phyloP scores from a whole-genome alignment of 2,113 vertebrate species.

The Steatornis caripensis region DNA sequence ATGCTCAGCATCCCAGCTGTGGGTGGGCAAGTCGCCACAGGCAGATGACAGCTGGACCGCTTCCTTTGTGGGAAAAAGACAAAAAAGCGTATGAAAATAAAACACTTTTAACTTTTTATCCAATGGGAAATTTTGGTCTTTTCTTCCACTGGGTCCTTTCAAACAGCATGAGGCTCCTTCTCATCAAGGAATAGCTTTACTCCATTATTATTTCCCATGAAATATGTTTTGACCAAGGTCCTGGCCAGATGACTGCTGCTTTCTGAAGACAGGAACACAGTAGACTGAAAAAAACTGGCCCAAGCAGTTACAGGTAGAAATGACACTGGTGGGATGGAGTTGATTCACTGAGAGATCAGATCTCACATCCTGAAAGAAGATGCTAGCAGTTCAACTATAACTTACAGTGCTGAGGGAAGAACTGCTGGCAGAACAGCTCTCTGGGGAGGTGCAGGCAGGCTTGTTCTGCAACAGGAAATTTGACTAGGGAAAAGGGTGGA shows the following conservation, averaged over 20 bases:
- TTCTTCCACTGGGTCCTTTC: neutral
- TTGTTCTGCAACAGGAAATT: neutral
- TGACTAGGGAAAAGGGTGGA: neutral
- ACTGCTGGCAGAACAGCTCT: neutral
- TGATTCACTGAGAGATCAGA: neutral
- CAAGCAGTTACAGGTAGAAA: neutral
- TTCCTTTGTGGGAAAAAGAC: neutral
- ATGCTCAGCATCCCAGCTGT: neutral
- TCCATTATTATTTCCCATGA: neutral
- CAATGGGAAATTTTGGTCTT: neutral
- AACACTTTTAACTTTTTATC: neutral
- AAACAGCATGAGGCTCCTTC: neutral
- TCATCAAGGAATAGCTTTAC: fast-evolving
- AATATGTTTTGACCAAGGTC: neutral
- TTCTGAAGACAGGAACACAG: neutral
- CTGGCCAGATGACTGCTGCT: neutral
- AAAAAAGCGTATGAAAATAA: neutral
- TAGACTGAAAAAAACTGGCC: neutral
- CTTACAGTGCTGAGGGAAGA: neutral
- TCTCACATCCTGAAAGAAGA: neutral
- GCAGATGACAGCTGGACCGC: neutral
- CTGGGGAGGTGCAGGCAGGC: neutral
- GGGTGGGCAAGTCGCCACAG: neutral
- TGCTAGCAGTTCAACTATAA: neutral
- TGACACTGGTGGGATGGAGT: neutral